Evolutionary conservation across 2,888 invertebrate species (phyloP), one percentile per base, ranked within the genome.

Genomic region (Lithosia quadra): DNA sequence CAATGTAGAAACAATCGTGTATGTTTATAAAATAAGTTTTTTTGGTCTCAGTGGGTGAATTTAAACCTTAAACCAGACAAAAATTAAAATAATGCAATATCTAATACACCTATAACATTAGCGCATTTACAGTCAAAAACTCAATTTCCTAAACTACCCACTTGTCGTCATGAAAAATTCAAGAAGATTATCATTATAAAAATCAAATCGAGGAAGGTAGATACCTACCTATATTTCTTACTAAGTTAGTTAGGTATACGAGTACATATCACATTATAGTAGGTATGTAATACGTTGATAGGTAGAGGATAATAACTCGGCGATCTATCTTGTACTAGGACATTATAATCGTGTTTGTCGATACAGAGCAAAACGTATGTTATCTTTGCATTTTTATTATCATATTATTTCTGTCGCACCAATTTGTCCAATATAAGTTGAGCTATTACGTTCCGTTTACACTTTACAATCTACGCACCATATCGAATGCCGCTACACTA

Each of bases 381-480:
- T 67, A 67, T 67, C 67, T 67, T 49, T 63, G 63, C 68, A 63
- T 68, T 63, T 68, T 63, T 59, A 68, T 63, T 63, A 68, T 68
- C 59, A 63, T 63, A 53, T 63, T 63, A 63, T 67, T 63, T 68
- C 34, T 63, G 74, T 76, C 78, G 72, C 78, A 55, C 57, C 56
- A 39, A 68, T 62, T 18, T 24, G 63, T 39, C 82, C 85, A 79
- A 69, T 76, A 33, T 81, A 76, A 67, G 65, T 68, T 59, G 82
- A 80, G 53, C 80, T 73, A 65, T n/a, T 71, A 67, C 74, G 82
- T 75, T 83, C 75, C 76, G 65, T 81, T 75, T 73, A 74, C 70
- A 78, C 68, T 76, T 28, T 73, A 63, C 68, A 68, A 57, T 71
- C 66, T 71, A 63, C 68, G 65, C 72, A 71, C 55, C 68, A 67